Evolutionary conservation across 2,797 vertebrate genomes (phyloP).

Genomic region (Emys orbicularis): DNA sequence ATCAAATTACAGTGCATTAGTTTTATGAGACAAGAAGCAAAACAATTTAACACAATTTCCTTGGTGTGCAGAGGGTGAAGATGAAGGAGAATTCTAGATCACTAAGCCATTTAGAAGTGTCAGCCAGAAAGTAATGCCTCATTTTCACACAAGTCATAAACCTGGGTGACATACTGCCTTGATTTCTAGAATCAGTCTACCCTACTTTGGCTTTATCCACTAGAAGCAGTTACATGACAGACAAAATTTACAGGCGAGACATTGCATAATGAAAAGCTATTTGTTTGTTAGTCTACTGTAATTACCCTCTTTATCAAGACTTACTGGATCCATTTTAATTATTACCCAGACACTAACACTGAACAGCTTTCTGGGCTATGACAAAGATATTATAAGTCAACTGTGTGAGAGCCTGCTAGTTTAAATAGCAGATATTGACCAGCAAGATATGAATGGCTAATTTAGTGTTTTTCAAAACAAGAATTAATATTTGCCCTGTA

Average conservation of each 20-base stretch:
- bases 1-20: fast-evolving
- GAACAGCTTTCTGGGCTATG: neutral
- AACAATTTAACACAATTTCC: conserved; percentile 8
- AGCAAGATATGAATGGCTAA: neutral
- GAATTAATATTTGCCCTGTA: neutral
- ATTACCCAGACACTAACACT: neutral
- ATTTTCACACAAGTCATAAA: conserved; percentile 11
- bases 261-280: neutral
- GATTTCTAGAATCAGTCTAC: neutral
- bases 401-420: neutral
- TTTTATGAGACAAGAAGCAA: neutral
- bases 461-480: neutral
- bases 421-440: neutral
- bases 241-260: neutral
- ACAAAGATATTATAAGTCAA: neutral
- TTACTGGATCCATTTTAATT: neutral
- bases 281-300: neutral
- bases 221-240: neutral
- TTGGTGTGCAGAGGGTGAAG: neutral
- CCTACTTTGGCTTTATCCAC: neutral
- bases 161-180: conserved; percentile 41
- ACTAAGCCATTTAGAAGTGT: neutral
- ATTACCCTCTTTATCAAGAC: neutral
- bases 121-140: conserved; percentile 39
- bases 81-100: neutral